These are phyloP conservation scores for Kryptopterus vitreolus DNA, from an alignment of 2,797 vertebrate genomes.

Conservation along the genomic window DNA sequence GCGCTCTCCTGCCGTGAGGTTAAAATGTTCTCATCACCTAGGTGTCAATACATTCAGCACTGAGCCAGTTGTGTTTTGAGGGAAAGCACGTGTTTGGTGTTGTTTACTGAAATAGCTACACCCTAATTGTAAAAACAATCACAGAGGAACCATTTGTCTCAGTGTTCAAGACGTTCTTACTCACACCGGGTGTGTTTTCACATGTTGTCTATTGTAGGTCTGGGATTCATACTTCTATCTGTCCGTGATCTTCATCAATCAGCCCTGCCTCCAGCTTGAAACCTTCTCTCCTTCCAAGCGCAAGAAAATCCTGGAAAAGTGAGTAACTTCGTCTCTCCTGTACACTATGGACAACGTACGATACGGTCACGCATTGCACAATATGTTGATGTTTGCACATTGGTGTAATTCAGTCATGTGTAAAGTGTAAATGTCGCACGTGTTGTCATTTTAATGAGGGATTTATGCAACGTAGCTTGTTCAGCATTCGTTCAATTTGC, in stretches of 20 bases:
- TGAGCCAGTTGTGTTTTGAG: no score
- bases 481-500: background rate
- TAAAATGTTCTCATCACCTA: no score
- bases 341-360: background rate
- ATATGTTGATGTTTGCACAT: background rate
- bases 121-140: background rate
- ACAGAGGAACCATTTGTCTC: background rate
- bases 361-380: background rate
- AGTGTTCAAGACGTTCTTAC: background rate
- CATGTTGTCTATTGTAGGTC: constrained; percentile 75
- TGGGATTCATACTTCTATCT: constrained; percentile 99
- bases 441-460: background rate
- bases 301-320: constrained; percentile 98
- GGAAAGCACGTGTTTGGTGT: background rate
- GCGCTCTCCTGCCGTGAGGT: background rate
- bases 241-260: constrained; percentile 98
- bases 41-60: background rate
- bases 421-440: background rate
- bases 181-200: background rate
- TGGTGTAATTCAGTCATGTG: background rate
- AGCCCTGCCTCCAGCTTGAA: constrained; percentile 95
- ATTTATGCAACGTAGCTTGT: background rate
- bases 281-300: constrained; percentile 95
- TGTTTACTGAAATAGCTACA: background rate
- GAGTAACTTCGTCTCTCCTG: constrained; percentile 60